phyloP scores from a whole-genome alignment of 2,888 invertebrate species.

The Amiota minor region DNA sequence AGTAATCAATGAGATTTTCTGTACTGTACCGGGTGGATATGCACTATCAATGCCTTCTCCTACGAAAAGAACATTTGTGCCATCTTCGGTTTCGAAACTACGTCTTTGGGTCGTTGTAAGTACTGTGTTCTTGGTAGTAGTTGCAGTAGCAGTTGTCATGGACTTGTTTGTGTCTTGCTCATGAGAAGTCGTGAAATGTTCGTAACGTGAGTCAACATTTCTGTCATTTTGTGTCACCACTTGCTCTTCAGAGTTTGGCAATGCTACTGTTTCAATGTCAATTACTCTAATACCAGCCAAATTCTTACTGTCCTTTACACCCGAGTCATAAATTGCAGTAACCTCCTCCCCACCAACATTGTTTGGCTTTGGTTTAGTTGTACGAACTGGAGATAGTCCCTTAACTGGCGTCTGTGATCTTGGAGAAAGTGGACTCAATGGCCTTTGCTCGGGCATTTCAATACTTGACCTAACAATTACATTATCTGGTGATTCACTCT shows the following conservation, averaged over 20 bases:
- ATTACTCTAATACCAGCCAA: slow-evolving; percentile 58
- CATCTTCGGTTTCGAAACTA: slow-evolving; percentile 66
- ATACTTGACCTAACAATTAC: slow-evolving; percentile 65
- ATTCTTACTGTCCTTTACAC: slow-evolving; percentile 41
- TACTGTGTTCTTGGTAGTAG: slow-evolving; percentile 61
- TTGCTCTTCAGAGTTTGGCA: slow-evolving; percentile 44
- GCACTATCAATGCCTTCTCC: slow-evolving; percentile 65
- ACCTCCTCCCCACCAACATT: slow-evolving; percentile 45
- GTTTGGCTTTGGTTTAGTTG: slow-evolving; percentile 28
- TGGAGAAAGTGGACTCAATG: slow-evolving; percentile 50
- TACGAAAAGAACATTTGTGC: slow-evolving; percentile 68
- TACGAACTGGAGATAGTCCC: slow-evolving; percentile 37
- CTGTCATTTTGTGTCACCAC: slow-evolving; percentile 27
- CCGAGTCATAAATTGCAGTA: slow-evolving; percentile 52
- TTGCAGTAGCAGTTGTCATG: slow-evolving; percentile 42
- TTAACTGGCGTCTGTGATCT: slow-evolving; percentile 43
- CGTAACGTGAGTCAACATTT: slow-evolving; percentile 29
- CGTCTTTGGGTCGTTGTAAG: slow-evolving; percentile 64
- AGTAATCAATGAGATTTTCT: slow-evolving; percentile 80
- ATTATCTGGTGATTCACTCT: slow-evolving; percentile 62
- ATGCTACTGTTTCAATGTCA: slow-evolving; percentile 60
- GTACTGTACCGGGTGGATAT: slow-evolving; percentile 64
- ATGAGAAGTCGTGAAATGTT: too few species aligned
- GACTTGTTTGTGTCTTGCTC: slow-evolving; percentile 10
- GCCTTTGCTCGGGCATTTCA: slow-evolving; percentile 63